Evolutionary conservation across 2,113 vertebrate species (phyloP).

Genomic region (Orycteropus afer): DNA sequence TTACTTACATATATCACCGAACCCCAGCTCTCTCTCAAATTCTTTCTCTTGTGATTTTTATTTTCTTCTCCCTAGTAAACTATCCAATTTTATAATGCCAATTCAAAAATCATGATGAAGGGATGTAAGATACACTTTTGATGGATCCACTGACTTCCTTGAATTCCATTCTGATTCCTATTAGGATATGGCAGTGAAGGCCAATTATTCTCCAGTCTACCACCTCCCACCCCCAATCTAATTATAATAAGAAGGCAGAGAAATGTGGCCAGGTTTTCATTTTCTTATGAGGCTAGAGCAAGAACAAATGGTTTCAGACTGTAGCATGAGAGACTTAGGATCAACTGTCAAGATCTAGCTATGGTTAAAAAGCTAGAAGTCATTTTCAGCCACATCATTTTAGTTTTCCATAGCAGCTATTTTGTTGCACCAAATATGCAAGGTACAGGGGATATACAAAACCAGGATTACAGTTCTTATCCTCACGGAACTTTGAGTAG

Average conservation of each 20-base stretch:
- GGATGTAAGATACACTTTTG: not conserved
- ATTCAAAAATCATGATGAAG: not conserved
- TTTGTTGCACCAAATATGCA: not conserved
- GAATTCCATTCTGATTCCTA: constrained; percentile 5
- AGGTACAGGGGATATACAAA: not conserved
- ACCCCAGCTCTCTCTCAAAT: not conserved
- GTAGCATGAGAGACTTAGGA: not conserved
- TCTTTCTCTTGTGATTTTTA: not conserved
- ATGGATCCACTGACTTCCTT: not conserved
- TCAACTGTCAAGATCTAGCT: not conserved
- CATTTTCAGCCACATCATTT: not conserved
- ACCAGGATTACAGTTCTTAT: not conserved
- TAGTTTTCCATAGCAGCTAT: not conserved
- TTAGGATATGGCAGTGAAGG: not conserved
- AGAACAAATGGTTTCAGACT: not conserved
- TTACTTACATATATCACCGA: not conserved
- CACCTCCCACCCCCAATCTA: not conserved
- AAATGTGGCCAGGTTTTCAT: not conserved
- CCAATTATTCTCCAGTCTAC: not conserved
- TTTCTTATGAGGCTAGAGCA: not conserved
- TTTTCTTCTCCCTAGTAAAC: not conserved
- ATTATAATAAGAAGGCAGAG: not conserved
- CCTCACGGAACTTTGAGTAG: not conserved
- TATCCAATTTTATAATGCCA: not conserved
- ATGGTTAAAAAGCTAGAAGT: not conserved